Conservation (phyloP, 2,113 vertebrate species). For the Tricholaema leucomelas region DNA sequence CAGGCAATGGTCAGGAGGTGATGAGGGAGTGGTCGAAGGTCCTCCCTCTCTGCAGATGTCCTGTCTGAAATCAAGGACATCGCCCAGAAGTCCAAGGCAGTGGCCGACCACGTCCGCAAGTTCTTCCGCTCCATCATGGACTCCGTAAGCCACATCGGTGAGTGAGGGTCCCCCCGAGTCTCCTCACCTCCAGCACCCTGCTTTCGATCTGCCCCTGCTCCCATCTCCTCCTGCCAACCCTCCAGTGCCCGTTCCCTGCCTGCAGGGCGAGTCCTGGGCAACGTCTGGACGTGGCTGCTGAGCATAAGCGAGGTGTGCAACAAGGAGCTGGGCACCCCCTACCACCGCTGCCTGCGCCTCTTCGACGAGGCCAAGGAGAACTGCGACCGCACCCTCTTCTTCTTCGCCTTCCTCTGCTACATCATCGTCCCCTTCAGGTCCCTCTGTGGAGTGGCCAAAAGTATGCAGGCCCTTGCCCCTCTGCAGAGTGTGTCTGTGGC, state of each 20-base stretch:
- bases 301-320: conserved; percentile 82
- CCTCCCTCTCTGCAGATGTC: conserved; percentile 17
- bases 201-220: background rate
- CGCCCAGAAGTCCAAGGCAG: conserved; percentile 73
- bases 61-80: conserved; percentile 81
- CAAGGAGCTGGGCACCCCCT: conserved; percentile 77
- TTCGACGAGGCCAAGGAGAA: conserved; percentile 72
- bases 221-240: rapidly evolving
- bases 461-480: conserved; percentile 42
- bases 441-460: conserved; percentile 76
- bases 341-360: conserved; percentile 74
- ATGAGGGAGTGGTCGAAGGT: too few relatives aligned
- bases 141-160: conserved; percentile 81
- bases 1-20: rapidly evolving
- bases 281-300: conserved; percentile 81
- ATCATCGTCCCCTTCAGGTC: conserved; percentile 74
- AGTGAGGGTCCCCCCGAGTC: background rate
- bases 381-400: conserved; percentile 73
- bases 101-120: conserved; percentile 74
- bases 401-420: conserved; percentile 79
- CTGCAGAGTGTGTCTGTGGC: rapidly evolving
- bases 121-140: conserved; percentile 79
- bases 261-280: conserved; percentile 80
- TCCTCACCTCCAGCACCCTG: background rate
- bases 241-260: rapidly evolving